Evolutionary conservation across 2,113 vertebrate genomes (phyloP).

Genomic region (Poecilia latipinna): DNA sequence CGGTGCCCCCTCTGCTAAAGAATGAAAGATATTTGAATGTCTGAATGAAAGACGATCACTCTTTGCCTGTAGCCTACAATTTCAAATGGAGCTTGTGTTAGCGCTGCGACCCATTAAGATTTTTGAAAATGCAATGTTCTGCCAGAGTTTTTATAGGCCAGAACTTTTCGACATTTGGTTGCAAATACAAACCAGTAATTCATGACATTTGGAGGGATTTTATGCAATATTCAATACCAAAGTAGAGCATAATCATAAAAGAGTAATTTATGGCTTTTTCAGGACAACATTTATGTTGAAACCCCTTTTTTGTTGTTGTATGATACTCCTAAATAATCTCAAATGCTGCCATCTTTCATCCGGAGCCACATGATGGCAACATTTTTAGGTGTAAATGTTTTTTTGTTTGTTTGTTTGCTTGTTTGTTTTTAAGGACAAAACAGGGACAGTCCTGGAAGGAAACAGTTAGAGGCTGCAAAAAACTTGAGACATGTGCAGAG

Average conservation of each 20-base stretch:
- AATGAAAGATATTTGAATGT: slow-evolving; percentile 28
- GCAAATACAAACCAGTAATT: not conserved
- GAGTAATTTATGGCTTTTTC: no score
- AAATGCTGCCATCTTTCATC: not conserved
- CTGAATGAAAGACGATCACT: slow-evolving; percentile 14
- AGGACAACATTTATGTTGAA: no score
- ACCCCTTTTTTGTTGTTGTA: no score
- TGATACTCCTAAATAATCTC: no score
- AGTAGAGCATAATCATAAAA: not conserved
- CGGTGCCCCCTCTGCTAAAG: slow-evolving; percentile 34
- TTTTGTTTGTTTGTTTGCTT: not conserved
- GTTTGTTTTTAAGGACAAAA: not conserved
- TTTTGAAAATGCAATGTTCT: no score
- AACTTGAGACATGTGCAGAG: not conserved
- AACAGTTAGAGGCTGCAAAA: not conserved
- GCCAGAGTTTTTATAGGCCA: not conserved
- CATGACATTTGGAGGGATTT: not conserved
- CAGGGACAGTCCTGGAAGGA: not conserved
- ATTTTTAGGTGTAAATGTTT: not conserved
- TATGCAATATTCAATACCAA: not conserved
- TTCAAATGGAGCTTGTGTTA: not conserved
- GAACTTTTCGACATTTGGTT: no score
- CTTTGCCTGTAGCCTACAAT: not conserved
- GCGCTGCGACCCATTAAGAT: not conserved
- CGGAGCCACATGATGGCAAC: not conserved